Conservation (phyloP, 2,888 invertebrate species). For the Oligia fasciuncula region DNA sequence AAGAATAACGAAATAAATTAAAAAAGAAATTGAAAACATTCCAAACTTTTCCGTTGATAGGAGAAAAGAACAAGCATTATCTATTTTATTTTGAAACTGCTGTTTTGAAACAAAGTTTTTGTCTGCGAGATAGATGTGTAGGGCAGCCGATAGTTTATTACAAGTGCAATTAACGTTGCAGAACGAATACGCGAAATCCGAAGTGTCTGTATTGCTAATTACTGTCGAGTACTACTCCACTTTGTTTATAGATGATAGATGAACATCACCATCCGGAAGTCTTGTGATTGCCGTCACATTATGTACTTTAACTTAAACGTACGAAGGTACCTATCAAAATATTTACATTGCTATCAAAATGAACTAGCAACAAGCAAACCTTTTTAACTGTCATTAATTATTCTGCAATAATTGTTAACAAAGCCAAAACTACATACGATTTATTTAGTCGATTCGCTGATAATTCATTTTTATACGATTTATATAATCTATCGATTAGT, state of each 20-base stretch:
- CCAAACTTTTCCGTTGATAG: conserved; percentile 45
- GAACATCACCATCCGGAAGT: conserved; percentile 27
- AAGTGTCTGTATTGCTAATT: conserved; percentile 26
- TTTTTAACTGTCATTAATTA: not conserved
- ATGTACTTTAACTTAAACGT: conserved; percentile 11
- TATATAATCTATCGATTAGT: conserved; percentile 43
- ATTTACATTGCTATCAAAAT: conserved; percentile 45
- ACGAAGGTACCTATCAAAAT: conserved; percentile 20
- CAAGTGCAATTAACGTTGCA: conserved; percentile 44
- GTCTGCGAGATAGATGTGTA: conserved; percentile 36
- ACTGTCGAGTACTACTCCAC: conserved; percentile 20
- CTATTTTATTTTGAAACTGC: conserved; percentile 62
- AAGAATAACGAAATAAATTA: conserved; percentile 46
- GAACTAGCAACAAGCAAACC: conserved; percentile 23
- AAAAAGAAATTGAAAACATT: conserved; percentile 25
- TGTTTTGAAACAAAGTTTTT: conserved; percentile 63
- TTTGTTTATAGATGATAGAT: conserved; percentile 33
- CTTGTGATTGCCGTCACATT: conserved; percentile 6
- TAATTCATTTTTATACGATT: conserved; percentile 14
- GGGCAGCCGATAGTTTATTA: conserved; percentile 39
- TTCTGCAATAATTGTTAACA: conserved; percentile 21
- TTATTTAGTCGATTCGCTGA: not conserved
- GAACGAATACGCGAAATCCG: conserved; percentile 33
- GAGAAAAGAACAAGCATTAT: conserved; percentile 53
- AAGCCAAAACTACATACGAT: not conserved